Base-by-base conservation (phyloP, 1,140 invertebrate species). In the Drosophila bipectinata region DNA sequence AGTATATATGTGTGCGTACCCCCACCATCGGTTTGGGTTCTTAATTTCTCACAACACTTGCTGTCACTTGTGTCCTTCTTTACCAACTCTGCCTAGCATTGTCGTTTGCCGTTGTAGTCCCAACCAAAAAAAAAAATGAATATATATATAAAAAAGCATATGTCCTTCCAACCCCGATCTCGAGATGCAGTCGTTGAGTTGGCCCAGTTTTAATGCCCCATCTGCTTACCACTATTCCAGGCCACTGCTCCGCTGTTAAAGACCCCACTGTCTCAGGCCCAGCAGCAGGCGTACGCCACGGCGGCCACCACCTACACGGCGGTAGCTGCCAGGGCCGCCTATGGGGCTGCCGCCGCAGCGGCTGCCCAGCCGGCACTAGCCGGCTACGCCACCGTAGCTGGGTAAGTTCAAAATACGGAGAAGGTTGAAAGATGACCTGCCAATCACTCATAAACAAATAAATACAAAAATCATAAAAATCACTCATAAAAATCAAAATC, bases 331-430 rank as follows among this genome's bases (percentile, higher is more conserved):
- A 95, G 95, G 69, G 96, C 96, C 28, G 95, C 95, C 39, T 96
- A 96, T 82, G 96, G 96, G 53, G 95, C 96, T 34, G 96, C 96
- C 44, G 96, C 96, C 51, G 96, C 96, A 93, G 96, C 79, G 95
- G 96, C 96, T 93, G 96, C 72, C 94, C 95, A 74, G 94, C 95
- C 92, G 93, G 93, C 78, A 93, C 94, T 95, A 55, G 94, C 95
- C 74, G 95, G 96, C 94, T 95, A 93, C 93, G 94, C 90, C 80
- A 90, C 92, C 55, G 92, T 92, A 71, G 90, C 92, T 73, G 92
- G 92, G 92, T 92, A 92, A 91, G 83, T 91, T 37, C 10, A 37
- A n/a, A n/a, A 37, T 37, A 4, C 34, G 12, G 34, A 37, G 12
- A n/a, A 37, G 10, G 34, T 37, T 37, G 10, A 37, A 12, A 37